phyloP scores from a whole-genome alignment of 2,113 vertebrate species.

The Phycodurus eques region DNA sequence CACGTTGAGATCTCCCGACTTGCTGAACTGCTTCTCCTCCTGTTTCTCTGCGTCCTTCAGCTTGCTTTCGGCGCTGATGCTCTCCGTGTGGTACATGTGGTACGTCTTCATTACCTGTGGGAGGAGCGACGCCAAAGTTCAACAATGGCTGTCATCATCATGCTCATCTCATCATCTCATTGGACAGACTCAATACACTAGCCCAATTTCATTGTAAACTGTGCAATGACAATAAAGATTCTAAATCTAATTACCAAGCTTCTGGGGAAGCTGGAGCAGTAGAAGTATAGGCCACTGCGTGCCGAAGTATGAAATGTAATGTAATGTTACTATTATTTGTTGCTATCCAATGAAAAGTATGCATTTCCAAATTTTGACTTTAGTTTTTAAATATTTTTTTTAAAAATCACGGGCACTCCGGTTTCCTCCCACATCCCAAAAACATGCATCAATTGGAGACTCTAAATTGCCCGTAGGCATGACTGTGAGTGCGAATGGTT shows the following conservation, averaged over 20 bases:
- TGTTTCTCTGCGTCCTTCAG: constrained; percentile 98
- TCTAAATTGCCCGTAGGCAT: no score
- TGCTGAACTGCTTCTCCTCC: constrained; percentile 97
- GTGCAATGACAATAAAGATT: no score
- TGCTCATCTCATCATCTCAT: neutral
- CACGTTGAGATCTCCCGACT: constrained; percentile 88
- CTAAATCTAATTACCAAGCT: neutral
- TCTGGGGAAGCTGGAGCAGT: neutral
- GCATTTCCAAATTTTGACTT: no score
- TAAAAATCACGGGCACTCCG: no score
- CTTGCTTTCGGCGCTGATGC: constrained; percentile 95
- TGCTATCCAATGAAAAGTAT: no score
- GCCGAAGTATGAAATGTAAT: no score
- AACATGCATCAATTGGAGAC: no score
- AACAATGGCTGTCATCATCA: neutral
- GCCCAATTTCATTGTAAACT: no score
- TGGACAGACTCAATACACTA: neutral
- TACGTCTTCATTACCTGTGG: constrained; percentile 98
- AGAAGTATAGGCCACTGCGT: neutral
- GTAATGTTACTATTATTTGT: no score
- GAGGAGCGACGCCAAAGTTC: neutral
- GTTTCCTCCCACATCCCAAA: no score
- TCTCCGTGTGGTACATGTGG: constrained; percentile 98
- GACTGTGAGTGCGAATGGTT: no score
- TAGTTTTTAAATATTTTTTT: no score